Conservation (phyloP, 2,888 invertebrate genomes). For the Scaptomyza reducta region DNA sequence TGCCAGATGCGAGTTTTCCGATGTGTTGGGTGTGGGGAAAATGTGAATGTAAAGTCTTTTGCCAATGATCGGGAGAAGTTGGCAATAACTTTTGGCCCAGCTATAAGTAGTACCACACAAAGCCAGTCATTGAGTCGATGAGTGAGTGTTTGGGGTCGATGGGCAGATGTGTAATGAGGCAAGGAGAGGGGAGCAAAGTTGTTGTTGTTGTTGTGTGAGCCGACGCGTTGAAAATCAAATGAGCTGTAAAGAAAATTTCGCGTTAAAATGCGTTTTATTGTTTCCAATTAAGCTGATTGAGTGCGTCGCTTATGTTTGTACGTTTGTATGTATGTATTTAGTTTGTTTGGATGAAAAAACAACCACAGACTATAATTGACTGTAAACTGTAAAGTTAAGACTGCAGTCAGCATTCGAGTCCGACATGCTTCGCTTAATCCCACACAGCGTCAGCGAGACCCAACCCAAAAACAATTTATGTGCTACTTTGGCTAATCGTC, state of each 20-base stretch:
- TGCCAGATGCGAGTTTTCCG: slow-evolving; percentile 40
- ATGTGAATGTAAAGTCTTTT: slow-evolving; percentile 47
- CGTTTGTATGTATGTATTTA: slow-evolving; percentile 2
- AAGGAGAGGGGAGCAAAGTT: slow-evolving; percentile 16
- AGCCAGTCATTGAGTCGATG: slow-evolving; percentile 15
- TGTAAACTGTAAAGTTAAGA: slow-evolving; percentile 23
- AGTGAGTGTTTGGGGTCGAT: slow-evolving; percentile 14
- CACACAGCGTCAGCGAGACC: slow-evolving; percentile 44
- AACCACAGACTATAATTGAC: slow-evolving; percentile 22
- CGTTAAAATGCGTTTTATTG: slow-evolving; percentile 77
- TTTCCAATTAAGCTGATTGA: slow-evolving; percentile 74
- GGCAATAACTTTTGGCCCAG: slow-evolving; percentile 35
- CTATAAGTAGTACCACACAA: slow-evolving; percentile 2
- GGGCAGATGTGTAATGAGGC: slow-evolving; percentile 46
- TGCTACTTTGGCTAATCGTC: slow-evolving; percentile 69
- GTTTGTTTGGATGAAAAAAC: not conserved
- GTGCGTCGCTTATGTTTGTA: slow-evolving; percentile 39
- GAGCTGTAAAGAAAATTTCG: slow-evolving; percentile 73
- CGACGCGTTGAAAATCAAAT: slow-evolving; percentile 57
- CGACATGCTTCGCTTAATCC: slow-evolving; percentile 67
- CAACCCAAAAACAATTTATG: slow-evolving; percentile 58
- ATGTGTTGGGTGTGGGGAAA: slow-evolving; percentile 1
- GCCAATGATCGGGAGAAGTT: slow-evolving; percentile 45
- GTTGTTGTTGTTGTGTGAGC: slow-evolving; percentile 16
- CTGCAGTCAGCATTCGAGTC: slow-evolving; percentile 5